These are phyloP conservation scores for Siphamia tubifer DNA, from an alignment of 2,113 vertebrate genomes.

Conservation along the genomic window DNA sequence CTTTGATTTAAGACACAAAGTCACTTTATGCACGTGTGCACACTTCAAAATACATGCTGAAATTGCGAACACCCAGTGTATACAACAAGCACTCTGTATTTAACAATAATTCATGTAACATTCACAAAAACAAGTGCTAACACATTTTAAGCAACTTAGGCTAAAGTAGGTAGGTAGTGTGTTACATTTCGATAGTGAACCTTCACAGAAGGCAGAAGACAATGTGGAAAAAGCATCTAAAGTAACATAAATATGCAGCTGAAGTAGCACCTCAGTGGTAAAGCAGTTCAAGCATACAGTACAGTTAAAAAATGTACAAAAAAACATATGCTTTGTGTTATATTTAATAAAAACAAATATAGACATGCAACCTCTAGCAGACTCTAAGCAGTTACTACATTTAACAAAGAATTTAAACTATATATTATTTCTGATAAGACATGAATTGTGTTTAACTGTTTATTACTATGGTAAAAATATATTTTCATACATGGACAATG, in stretches of 20 bases:
- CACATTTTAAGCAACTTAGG: background rate
- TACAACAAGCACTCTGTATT: constrained; percentile 22
- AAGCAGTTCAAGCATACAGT: constrained; percentile 11
- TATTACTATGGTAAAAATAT: constrained; percentile 49
- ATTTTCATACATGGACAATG: constrained; percentile 26
- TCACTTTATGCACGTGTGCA: constrained; percentile 53
- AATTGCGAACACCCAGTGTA: constrained; percentile 35
- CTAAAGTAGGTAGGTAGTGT: constrained; percentile 35
- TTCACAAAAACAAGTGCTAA: constrained; percentile 17
- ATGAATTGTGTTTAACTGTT: constrained; percentile 46
- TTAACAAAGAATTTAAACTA: constrained; percentile 5
- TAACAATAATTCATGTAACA: constrained; percentile 20
- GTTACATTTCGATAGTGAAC: constrained; percentile 30
- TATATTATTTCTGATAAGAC: constrained; percentile 62
- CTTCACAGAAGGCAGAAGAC: constrained; percentile 74
- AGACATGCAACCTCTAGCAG: constrained; percentile 28
- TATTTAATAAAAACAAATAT: constrained; percentile 19
- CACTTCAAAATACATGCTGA: constrained; percentile 63
- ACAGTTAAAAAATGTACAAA: constrained; percentile 7
- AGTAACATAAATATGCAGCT: constrained; percentile 10
- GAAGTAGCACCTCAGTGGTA: background rate
- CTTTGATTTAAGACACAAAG: constrained; percentile 21
- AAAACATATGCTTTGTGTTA: background rate
- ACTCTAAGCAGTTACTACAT: too few species aligned
- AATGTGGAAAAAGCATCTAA: constrained; percentile 29